phyloP scores from a whole-genome alignment of 2,888 invertebrate genomes.

The Microplitis manilae region DNA sequence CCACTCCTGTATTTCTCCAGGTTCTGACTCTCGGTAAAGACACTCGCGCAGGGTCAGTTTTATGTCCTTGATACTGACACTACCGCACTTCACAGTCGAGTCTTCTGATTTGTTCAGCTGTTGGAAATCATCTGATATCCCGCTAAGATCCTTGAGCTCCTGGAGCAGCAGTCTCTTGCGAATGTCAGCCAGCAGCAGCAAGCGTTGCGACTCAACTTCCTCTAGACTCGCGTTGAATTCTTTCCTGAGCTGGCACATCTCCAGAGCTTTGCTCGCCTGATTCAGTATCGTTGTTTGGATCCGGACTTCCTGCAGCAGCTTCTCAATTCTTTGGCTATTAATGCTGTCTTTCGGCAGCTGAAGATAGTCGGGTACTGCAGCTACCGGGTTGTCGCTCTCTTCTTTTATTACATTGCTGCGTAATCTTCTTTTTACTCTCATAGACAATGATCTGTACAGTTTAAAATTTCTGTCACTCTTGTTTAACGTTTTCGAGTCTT shows the following conservation, averaged over 20 bases:
- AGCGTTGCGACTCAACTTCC: constrained; percentile 73
- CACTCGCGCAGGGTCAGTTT: constrained; percentile 53
- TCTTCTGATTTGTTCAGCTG: background rate
- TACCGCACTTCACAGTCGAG: constrained; percentile 46
- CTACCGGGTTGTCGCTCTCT: background rate
- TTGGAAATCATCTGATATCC: constrained; percentile 7
- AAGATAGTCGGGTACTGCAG: background rate
- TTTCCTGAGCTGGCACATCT: constrained; percentile 71
- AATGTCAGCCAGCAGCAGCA: constrained; percentile 69
- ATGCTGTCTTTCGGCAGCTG: constrained; percentile 3
- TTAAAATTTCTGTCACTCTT: background rate
- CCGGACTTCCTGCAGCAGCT: constrained; percentile 54
- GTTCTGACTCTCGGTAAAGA: constrained; percentile 45
- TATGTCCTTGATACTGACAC: constrained; percentile 54
- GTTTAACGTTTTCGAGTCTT: background rate
- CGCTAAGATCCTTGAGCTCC: constrained; percentile 53
- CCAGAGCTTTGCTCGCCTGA: constrained; percentile 72
- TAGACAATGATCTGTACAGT: background rate
- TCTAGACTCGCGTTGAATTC: constrained; percentile 72
- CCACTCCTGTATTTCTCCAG: constrained; percentile 61
- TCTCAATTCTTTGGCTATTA: constrained; percentile 48
- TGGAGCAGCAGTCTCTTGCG: constrained; percentile 53
- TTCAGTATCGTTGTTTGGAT: constrained; percentile 58
- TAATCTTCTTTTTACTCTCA: background rate
- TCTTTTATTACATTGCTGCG: background rate